phyloP scores from a whole-genome alignment of 2,888 invertebrate genomes.

The Morpho deidamia region DNA sequence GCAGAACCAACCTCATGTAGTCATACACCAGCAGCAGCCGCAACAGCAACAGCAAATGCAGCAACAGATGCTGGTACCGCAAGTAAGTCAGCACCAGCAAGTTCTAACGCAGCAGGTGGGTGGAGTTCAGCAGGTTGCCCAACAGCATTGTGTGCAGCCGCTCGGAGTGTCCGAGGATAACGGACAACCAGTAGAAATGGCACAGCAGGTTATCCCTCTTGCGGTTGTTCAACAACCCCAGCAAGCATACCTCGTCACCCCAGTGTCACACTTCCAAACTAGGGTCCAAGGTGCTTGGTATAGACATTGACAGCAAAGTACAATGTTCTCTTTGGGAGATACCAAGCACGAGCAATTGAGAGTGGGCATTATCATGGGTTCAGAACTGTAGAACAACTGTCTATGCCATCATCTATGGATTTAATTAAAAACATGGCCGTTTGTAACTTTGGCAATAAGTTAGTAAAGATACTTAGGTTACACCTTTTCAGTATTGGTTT shows the following conservation, averaged over 20 bases:
- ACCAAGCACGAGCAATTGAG: constrained; percentile 28
- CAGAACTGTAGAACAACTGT: constrained; percentile 35
- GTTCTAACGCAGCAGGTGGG: constrained; percentile 65
- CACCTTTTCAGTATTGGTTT: constrained; percentile 73
- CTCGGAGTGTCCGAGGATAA: constrained; percentile 69
- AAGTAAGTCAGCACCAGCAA: constrained; percentile 72
- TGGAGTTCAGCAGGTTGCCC: constrained; percentile 61
- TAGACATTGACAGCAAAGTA: constrained; percentile 59
- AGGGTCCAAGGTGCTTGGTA: constrained; percentile 80
- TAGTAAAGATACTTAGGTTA: constrained; percentile 57
- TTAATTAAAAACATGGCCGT: constrained; percentile 36
- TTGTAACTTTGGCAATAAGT: constrained; percentile 68
- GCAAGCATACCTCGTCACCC: constrained; percentile 81
- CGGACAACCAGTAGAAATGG: constrained; percentile 78
- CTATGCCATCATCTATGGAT: no score
- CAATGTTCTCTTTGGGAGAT: constrained; percentile 26
- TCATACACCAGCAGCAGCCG: constrained; percentile 63
- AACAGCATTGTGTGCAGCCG: constrained; percentile 71
- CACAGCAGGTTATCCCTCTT: constrained; percentile 81
- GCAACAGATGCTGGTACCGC: constrained; percentile 71
- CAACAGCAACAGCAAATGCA: constrained; percentile 57
- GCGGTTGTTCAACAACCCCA: constrained; percentile 81
- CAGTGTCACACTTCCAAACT: constrained; percentile 81
- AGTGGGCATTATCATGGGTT: constrained; percentile 33
- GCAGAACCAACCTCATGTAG: constrained; percentile 61